A percentile compares a stretch with the other conserved stretches of the same genome.
phyloP scores from a whole-genome alignment of 2,113 vertebrate genomes.

The Burhinus bistriatus region DNA sequence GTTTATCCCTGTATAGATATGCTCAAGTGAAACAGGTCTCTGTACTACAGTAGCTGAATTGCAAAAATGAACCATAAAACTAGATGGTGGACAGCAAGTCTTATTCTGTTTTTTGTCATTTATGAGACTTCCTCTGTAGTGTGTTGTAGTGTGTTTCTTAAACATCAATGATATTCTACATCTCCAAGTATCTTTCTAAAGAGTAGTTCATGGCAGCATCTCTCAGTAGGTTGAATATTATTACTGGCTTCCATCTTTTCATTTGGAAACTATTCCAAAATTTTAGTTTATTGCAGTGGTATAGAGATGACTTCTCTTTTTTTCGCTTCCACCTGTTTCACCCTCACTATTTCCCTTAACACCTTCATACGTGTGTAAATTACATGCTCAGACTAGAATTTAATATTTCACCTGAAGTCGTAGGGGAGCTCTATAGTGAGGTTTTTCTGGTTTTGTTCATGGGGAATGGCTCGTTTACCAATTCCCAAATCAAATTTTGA shows the following conservation, averaged over 20 bases:
- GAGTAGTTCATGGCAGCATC: neutral
- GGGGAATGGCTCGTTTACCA: neutral
- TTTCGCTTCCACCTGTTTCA: neutral
- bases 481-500: neutral
- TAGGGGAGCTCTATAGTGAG: neutral
- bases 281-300: neutral
- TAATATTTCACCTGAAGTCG: neutral
- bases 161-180: neutral
- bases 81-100: neutral
- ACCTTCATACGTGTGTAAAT: neutral
- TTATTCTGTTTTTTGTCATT: neutral
- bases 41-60: neutral
- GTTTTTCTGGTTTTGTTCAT: neutral
- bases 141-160: neutral
- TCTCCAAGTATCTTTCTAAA: neutral
- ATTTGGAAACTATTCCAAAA: neutral
- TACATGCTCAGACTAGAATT: neutral
- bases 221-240: neutral
- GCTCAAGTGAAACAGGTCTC: neutral
- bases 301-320: neutral
- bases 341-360: neutral
- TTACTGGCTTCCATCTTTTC: neutral
- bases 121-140: neutral
- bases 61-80: neutral
- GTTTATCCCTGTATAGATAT: neutral